Percentiles rank a stretch among this genome's conserved stretches.
phyloP scores from a whole-genome alignment of 2,113 vertebrate genomes.

The Ptychochromis oligacanthus region DNA sequence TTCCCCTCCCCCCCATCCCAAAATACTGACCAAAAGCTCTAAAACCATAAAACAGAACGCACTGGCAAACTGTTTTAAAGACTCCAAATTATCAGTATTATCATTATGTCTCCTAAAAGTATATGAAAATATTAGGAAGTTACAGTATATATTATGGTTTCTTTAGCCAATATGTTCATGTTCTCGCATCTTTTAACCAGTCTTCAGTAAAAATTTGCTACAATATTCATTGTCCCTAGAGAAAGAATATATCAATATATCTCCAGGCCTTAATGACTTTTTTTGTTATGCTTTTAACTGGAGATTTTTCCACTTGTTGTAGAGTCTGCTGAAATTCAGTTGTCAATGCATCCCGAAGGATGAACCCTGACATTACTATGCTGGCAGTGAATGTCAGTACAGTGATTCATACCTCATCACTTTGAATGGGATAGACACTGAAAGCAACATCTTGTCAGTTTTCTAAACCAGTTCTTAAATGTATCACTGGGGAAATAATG shows the following conservation, averaged over 20 bases:
- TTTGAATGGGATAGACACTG: not conserved
- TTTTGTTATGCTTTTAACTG: not conserved
- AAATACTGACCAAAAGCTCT: not conserved
- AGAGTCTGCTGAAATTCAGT: not conserved
- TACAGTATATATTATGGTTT: not conserved
- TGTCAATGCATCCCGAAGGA: not conserved
- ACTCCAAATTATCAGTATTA: not conserved
- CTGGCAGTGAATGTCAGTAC: not conserved
- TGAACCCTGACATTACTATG: not conserved
- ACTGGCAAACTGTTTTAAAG: not conserved
- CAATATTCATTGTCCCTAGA: not conserved
- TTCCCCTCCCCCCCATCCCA: too few relatives aligned
- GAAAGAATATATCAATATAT: constrained; percentile 11
- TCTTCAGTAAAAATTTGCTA: not conserved
- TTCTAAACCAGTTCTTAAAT: not conserved
- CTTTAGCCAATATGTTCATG: not conserved
- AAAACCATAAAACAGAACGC: not conserved
- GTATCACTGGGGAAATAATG: not conserved
- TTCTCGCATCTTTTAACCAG: not conserved
- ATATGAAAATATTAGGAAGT: not conserved
- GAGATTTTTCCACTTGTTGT: not conserved
- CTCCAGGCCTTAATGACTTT: not conserved
- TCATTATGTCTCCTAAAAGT: not conserved
- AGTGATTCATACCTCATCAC: not conserved
- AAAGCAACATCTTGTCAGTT: not conserved